Conservation (phyloP, 2,888 invertebrate species). For the Xylota sylvarum region DNA sequence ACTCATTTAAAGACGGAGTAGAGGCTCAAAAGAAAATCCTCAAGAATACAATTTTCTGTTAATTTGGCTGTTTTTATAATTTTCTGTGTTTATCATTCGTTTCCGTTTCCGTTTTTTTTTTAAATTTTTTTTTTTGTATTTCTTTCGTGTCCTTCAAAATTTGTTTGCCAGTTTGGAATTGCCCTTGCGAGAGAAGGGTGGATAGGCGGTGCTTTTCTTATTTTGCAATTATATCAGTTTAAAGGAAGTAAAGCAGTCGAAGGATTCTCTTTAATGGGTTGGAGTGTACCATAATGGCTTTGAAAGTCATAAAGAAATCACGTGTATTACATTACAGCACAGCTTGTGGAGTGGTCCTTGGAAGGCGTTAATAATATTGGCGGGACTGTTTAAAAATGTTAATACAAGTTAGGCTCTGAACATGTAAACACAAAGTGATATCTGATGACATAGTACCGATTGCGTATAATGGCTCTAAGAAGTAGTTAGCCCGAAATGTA, state of each 20-base stretch:
- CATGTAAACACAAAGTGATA: too few species aligned
- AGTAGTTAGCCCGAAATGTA: too few species aligned
- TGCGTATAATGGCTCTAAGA: too few species aligned
- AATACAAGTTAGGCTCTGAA: too few species aligned
- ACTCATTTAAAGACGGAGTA: conserved; percentile 14
- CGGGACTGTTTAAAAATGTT: too few species aligned
- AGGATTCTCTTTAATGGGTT: conserved; percentile 13
- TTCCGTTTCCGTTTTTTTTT: too few species aligned
- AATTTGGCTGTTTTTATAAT: conserved; percentile 57
- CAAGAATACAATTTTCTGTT: conserved; percentile 52
- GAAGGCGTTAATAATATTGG: neutral
- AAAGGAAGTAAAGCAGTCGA: neutral
- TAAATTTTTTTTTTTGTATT: conserved; percentile 4
- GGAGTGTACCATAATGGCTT: neutral
- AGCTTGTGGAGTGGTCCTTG: conserved; percentile 1
- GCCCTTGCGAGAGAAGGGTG: neutral
- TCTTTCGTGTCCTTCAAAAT: neutral
- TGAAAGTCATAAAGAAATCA: conserved; percentile 4
- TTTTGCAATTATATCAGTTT: conserved; percentile 14
- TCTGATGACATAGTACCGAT: too few species aligned
- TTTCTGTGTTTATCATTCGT: conserved; percentile 40
- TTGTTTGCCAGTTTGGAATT: conserved; percentile 26
- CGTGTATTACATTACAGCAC: conserved; percentile 17
- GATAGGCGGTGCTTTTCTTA: neutral
- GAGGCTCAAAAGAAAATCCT: conserved; percentile 36